Evolutionary conservation across 2,888 invertebrate species (phyloP).

Genomic region (Pristionchus entomophagus): DNA sequence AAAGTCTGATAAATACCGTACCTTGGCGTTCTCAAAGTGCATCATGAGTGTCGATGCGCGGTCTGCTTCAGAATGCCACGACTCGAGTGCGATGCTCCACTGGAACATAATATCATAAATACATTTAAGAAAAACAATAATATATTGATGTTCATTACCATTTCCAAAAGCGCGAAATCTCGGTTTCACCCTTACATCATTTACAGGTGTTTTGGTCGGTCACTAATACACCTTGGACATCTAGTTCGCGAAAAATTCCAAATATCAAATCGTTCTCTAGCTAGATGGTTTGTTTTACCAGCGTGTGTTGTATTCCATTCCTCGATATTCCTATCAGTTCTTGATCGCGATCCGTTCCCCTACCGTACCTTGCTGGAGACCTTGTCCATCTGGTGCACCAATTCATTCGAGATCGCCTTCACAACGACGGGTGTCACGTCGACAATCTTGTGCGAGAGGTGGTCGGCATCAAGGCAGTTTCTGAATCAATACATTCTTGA

Average conservation of each 20-base stretch:
- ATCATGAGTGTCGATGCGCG: slow-evolving; percentile 56
- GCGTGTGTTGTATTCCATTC: too few relatives aligned
- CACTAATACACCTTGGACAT: too few relatives aligned
- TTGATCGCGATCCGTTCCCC: not conserved
- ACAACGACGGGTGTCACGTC: slow-evolving; percentile 46
- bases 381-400: not conserved
- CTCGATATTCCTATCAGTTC: not conserved
- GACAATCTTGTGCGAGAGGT: slow-evolving; percentile 36
- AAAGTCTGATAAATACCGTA: not conserved
- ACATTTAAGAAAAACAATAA: too few relatives aligned
- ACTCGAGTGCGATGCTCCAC: slow-evolving; percentile 57
- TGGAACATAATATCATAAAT: slow-evolving; percentile 10
- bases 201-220: too few relatives aligned
- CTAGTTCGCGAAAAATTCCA: too few relatives aligned
- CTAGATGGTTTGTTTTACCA: too few relatives aligned
- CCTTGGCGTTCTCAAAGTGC: slow-evolving; percentile 65
- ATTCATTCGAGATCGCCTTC: slow-evolving; percentile 30
- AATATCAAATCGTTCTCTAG: too few relatives aligned
- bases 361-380: slow-evolving; percentile 37
- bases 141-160: too few relatives aligned
- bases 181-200: too few relatives aligned
- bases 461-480: slow-evolving; percentile 38
- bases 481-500: not conserved
- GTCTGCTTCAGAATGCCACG: slow-evolving; percentile 63
- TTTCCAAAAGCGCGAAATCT: too few relatives aligned